Base-by-base conservation (phyloP, 2,888 invertebrate species). In the Parochlus steinenii region DNA sequence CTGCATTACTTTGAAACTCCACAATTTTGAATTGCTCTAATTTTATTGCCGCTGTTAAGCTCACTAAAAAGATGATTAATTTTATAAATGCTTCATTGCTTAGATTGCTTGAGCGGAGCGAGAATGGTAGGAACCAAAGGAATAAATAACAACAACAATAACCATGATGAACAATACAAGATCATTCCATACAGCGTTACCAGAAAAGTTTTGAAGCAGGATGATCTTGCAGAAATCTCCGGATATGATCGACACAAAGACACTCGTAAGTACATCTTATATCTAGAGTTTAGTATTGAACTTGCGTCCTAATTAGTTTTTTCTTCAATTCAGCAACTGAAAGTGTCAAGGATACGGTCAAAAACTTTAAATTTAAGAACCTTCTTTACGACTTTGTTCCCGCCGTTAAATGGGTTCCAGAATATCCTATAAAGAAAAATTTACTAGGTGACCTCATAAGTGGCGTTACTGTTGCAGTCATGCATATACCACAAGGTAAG, bases 391-490 rank as follows among this genome's bases (percentile, higher is more conserved):
- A 41, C 16, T 45, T 60, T 2, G 47, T 72, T 28, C 75, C 75
- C n/a, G 63, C 66, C 4, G 40, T 70, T 10, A 63, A 61, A 42
- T 76, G 76, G 76, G 48, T 77, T 14, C 67, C 65, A 24, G 58
- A 65, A 33, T 77, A 77, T 53, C 63, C 65, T 30, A 63, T 67
- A 56, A 65, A 58, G 44, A 55, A 61, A 16, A 63, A 76, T 50
- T 55, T 82, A 6, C 40, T 70, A 0, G 62, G 68, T n/a, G 87
- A 89, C 56, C 48, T 80, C 8, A 68, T 82, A 27, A 68, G 83
- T n/a, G 87, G 87, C 2, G 58, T 81, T 27, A 87, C 87, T 1
- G 79, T 86, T 4, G 83, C 79, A 23, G 69, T 85, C 36, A 78
- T 85, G 76, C 80, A 83, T 49, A 80, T 85, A 47, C 83, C 83